Conservation (phyloP, 2,797 vertebrate genomes). For the Emys orbicularis region DNA sequence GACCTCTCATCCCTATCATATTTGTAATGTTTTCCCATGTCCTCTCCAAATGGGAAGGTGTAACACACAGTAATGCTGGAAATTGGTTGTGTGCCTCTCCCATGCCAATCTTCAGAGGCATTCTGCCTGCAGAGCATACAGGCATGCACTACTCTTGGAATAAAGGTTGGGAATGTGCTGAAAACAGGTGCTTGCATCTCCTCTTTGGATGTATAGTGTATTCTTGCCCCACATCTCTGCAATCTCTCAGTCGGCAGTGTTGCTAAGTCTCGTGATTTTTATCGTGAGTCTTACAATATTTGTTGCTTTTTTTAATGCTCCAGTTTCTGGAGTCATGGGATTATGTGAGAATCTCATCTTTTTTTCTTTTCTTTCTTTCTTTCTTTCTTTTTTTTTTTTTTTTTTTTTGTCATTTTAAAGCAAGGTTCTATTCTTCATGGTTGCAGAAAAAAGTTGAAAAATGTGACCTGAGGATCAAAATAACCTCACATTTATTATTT, state of each 20-base stretch:
- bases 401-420: background rate
- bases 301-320: background rate
- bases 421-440: background rate
- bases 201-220: background rate
- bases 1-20: no score
- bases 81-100: background rate
- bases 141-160: background rate
- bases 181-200: background rate
- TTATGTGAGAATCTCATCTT: background rate
- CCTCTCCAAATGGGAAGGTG: background rate
- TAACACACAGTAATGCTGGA: background rate
- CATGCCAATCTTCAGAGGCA: background rate
- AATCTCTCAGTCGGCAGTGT: no score
- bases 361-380: background rate
- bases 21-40: no score
- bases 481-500: background rate
- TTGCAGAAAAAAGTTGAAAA: background rate
- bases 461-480: background rate
- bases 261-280: background rate
- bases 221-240: fast-evolving
- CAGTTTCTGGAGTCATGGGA: background rate
- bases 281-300: background rate
- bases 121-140: background rate
- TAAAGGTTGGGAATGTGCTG: background rate
- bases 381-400: no score